These are phyloP conservation scores for Chrysotoxum bicinctum DNA, from an alignment of 2,888 invertebrate genomes.

Conservation along the genomic window DNA sequence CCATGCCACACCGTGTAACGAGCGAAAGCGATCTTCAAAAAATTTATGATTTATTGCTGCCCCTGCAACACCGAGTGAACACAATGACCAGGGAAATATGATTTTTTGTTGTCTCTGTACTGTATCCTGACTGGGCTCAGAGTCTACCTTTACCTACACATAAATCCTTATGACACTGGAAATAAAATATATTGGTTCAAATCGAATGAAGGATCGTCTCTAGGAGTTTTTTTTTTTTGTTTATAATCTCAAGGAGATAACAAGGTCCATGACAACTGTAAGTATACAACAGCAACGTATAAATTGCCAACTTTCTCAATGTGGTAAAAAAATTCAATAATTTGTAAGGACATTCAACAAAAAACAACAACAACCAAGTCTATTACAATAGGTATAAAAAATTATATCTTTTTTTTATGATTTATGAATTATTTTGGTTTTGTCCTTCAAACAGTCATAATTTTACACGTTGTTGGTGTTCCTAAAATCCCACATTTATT, in stretches of 20 bases:
- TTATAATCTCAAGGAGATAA: slow-evolving; percentile 65
- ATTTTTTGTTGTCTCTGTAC: slow-evolving; percentile 33
- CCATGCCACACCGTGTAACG: slow-evolving; percentile 77
- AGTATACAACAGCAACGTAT: not conserved
- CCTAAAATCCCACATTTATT: slow-evolving; percentile 50
- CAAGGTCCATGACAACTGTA: slow-evolving; percentile 49
- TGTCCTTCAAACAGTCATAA: slow-evolving; percentile 64
- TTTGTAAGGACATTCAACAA: slow-evolving; percentile 10
- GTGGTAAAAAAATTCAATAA: slow-evolving; percentile 13
- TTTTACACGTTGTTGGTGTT: slow-evolving; percentile 63
- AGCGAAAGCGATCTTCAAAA: slow-evolving; percentile 76
- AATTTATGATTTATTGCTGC: slow-evolving; percentile 80
- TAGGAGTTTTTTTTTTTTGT: not conserved
- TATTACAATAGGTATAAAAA: slow-evolving; percentile 63
- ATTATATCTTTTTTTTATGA: slow-evolving; percentile 78
- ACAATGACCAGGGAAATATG: slow-evolving; percentile 63
- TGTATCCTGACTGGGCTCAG: slow-evolving; percentile 1
- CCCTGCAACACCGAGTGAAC: slow-evolving; percentile 31
- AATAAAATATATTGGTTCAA: slow-evolving; percentile 66
- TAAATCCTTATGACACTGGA: slow-evolving; percentile 45
- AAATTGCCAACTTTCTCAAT: slow-evolving; percentile 48
- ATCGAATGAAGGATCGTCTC: slow-evolving; percentile 58
- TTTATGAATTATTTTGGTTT: slow-evolving; percentile 80
- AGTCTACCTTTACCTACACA: slow-evolving; percentile 16
- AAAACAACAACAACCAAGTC: slow-evolving; percentile 12